Base-by-base conservation (phyloP, 30 jellyfish, hydroid and myxozoan species). In the Chrysaora quinquecirrha region DNA sequence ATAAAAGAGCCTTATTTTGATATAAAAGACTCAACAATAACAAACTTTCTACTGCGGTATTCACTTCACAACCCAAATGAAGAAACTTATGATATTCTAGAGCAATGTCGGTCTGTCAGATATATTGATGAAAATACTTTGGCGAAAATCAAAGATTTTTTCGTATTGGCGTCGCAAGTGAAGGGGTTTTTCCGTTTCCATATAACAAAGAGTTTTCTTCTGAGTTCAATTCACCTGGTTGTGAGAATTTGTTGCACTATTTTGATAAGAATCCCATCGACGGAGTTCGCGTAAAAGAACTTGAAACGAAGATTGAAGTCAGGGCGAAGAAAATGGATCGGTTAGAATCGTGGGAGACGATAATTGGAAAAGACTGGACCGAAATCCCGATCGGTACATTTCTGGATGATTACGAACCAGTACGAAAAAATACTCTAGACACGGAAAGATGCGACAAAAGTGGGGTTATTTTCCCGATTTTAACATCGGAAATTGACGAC, bases 1-100 rank as follows among this genome's bases (percentile, higher is more conserved):
- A 22, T 63, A 35, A 38, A 28, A 6, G 58, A 63, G 4, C 21
- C 28, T 10, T 32, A 21, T 19, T 23, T 34, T 0, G 30, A 14
- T 0, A 34, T 52, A 10, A 20, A 24, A 2, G 34, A 64, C 64
- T 12, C 64, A 1, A 35, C 18, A 34, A 22, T 78, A 11, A n/a
- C 23, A 23, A 1, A 52, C 0, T 47, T 35, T 11, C 23, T 78
- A 19, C 65, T 78, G 14, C 77, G 64, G 28, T 38, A 78, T 35
- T 78, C 81, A 24, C 34, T 80, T 31, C 54, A 18, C 3, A 56
- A 65, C 30, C 84, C 84, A 3, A 33, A 49, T 14, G 21, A 31
- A 3, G 90, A 80, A 28, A 52, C 48, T 11, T 7, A 18, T 11
- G 34, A 14, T 9, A 62, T 62, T 1, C 22, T 62, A 9, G 38